phyloP scores from a whole-genome alignment of 2,888 invertebrate species.

The Neria commutata region DNA sequence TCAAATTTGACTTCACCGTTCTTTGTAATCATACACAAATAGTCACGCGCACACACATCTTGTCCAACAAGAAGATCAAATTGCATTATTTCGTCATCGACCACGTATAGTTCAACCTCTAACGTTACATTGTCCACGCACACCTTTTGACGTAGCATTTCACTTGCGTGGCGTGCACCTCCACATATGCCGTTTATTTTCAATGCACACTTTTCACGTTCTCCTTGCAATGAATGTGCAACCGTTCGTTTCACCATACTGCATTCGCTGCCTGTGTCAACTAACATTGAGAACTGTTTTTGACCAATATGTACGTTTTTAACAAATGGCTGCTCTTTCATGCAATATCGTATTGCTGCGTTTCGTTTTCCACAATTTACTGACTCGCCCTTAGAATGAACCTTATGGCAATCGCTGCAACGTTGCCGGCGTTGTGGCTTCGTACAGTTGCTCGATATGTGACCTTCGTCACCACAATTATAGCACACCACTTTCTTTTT shows the following conservation, averaged over 20 bases:
- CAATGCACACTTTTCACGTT: constrained; percentile 1
- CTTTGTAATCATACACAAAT: too few relatives aligned
- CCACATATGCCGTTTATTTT: constrained; percentile 25
- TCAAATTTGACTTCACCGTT: too few relatives aligned
- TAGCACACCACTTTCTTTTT: too few relatives aligned
- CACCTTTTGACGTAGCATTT: constrained; percentile 14
- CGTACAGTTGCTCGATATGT: too few relatives aligned
- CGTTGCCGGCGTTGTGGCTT: too few relatives aligned
- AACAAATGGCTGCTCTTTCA: neutral
- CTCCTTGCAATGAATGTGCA: neutral
- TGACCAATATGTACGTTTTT: neutral
- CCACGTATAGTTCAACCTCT: constrained; percentile 10
- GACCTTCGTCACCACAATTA: too few relatives aligned
- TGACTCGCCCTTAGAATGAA: too few relatives aligned
- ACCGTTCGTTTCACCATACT: constrained; percentile 13
- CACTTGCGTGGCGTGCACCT: constrained; percentile 9
- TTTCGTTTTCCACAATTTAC: constrained; percentile 13
- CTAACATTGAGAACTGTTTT: neutral
- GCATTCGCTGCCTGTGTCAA: constrained; percentile 18
- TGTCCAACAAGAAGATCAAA: constrained; percentile 23
- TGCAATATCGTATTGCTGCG: too few relatives aligned
- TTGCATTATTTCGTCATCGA: constrained; percentile 20
- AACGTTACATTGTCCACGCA: constrained; percentile 16
- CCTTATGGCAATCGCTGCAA: too few relatives aligned
- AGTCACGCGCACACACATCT: constrained; percentile 14